Evolutionary conservation across 1,140 invertebrate genomes (phyloP).

Genomic region (Catajapyx aquilonaris): DNA sequence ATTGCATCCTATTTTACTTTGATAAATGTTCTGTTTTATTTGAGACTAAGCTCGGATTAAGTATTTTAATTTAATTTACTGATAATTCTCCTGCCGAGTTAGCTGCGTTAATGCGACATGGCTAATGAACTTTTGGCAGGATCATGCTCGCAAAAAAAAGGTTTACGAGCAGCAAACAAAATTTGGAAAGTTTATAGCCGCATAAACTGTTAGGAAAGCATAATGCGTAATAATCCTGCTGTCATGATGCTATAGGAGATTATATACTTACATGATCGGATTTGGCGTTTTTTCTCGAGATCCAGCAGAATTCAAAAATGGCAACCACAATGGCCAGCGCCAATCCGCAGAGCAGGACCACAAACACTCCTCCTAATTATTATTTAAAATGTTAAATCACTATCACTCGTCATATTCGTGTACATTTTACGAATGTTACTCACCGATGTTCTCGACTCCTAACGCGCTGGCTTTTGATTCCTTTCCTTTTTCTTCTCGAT

Average conservation of each 20-base stretch:
- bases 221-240: not conserved
- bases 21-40: no score
- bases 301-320: constrained; percentile 33
- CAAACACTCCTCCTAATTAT: constrained; percentile 33
- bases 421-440: no score
- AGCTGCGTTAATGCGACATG: no score
- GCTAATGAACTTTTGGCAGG: no score
- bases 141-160: no score
- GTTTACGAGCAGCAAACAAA: not conserved
- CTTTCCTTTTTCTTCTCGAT: constrained; percentile 69
- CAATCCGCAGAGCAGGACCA: constrained; percentile 32
- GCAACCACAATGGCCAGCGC: constrained; percentile 28
- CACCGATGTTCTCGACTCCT: constrained; percentile 81
- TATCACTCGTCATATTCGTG: no score
- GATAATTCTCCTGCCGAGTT: no score
- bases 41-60: no score
- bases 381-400: no score
- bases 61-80: no score
- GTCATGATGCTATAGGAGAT: no score
- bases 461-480: constrained; percentile 82
- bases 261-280: constrained; percentile 26
- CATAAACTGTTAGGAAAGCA: not conserved
- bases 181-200: not conserved
- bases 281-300: constrained; percentile 26
- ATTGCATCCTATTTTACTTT: no score